These are phyloP conservation scores for Heterotis niloticus DNA, from an alignment of 2,113 vertebrate genomes.

Conservation along the genomic window DNA sequence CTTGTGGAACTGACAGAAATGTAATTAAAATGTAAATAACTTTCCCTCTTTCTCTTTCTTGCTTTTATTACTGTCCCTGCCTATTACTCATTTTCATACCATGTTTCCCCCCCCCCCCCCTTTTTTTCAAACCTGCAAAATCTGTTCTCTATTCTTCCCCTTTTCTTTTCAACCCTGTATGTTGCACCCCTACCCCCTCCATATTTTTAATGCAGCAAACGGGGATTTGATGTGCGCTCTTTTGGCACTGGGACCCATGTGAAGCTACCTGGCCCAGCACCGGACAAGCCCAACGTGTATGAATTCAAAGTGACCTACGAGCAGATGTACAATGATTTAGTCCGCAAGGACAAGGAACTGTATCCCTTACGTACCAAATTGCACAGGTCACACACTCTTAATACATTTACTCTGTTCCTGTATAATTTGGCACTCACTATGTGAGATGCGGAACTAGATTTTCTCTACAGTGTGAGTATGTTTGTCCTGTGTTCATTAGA, in stretches of 20 bases:
- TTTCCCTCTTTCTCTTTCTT: too few species aligned
- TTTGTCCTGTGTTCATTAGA: too few species aligned
- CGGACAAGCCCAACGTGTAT: slow-evolving; percentile 98
- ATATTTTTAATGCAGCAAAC: slow-evolving; percentile 77
- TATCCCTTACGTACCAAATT: slow-evolving; percentile 71
- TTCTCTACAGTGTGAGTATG: too few species aligned
- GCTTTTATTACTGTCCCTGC: too few species aligned
- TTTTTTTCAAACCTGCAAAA: too few species aligned
- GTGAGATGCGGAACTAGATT: too few species aligned
- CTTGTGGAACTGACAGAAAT: too few species aligned
- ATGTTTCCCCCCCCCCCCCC: too few species aligned
- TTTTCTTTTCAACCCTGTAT: slow-evolving; percentile 14
- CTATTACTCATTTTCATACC: too few species aligned
- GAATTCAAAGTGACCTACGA: slow-evolving; percentile 99
- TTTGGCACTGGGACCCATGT: slow-evolving; percentile 95
- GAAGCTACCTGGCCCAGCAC: slow-evolving; percentile 93
- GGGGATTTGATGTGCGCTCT: slow-evolving; percentile 91
- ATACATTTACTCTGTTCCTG: background rate
- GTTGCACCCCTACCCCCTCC: background rate
- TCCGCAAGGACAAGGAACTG: slow-evolving; percentile 99
- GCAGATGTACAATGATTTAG: slow-evolving; percentile 99
- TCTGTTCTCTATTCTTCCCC: too few species aligned
- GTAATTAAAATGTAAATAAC: too few species aligned
- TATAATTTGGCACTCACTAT: background rate
- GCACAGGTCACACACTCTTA: slow-evolving; percentile 12